phyloP scores from a whole-genome alignment of 1,140 invertebrate genomes.

The Charaxes varanes region DNA sequence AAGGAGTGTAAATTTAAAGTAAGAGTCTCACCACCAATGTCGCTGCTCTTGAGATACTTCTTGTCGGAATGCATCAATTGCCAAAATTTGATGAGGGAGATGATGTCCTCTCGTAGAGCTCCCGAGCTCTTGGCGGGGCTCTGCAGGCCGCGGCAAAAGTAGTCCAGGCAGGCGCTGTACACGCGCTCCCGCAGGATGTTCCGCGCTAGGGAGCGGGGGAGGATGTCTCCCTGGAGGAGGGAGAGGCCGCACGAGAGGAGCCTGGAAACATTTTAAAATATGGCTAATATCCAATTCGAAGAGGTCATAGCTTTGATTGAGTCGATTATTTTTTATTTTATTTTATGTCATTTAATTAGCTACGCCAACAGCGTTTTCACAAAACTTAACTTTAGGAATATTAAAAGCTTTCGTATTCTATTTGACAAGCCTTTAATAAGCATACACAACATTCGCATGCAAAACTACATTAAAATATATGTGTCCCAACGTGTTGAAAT shows the following conservation, averaged over 20 bases:
- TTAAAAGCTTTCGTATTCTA: too few species aligned
- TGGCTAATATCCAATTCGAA: too few species aligned
- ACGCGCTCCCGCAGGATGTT: conserved; percentile 95
- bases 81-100: conserved; percentile 95
- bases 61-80: conserved; percentile 96
- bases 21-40: conserved; percentile 60
- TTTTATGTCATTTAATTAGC: too few species aligned
- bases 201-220: conserved; percentile 89
- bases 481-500: too few species aligned
- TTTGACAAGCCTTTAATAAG: too few species aligned
- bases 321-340: too few species aligned
- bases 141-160: conserved; percentile 91
- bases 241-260: conserved; percentile 93
- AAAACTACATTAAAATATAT: too few species aligned
- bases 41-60: conserved; percentile 92
- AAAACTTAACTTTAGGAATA: too few species aligned
- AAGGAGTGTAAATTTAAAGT: too few species aligned
- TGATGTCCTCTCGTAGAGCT: conserved; percentile 91
- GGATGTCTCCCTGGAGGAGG: conserved; percentile 94
- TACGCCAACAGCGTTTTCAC: too few species aligned
- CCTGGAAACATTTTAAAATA: conserved; percentile 68
- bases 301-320: too few species aligned
- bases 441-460: too few species aligned
- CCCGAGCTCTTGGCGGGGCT: conserved; percentile 87
- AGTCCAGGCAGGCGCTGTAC: conserved; percentile 95